phyloP scores from a whole-genome alignment of 2,797 vertebrate genomes.

The Chaenodraco wilsoni region DNA sequence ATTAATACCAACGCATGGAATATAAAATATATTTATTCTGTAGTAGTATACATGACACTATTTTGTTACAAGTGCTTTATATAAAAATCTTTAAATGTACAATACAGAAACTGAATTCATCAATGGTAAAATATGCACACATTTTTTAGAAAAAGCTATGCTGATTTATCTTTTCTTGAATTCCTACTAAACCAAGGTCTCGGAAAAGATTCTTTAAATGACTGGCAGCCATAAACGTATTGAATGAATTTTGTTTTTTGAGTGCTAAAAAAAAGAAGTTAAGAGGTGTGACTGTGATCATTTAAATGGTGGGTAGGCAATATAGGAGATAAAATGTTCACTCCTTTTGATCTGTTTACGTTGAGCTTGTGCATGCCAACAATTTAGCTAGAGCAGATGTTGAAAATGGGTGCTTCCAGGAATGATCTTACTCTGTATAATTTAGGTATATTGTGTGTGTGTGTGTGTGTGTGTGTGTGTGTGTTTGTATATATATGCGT shows the following conservation, averaged over 20 bases:
- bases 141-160: constrained; percentile 6
- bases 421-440: constrained; percentile 76
- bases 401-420: constrained; percentile 72
- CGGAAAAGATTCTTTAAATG: constrained; percentile 19
- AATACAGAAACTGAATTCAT: not conserved
- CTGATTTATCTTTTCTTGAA: not conserved
- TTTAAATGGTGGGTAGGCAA: constrained; percentile 29
- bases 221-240: constrained; percentile 30
- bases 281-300: constrained; percentile 42
- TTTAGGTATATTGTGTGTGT: constrained; percentile 61
- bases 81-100: constrained; percentile 33
- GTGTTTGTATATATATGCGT: constrained; percentile 22
- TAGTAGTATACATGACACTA: not conserved
- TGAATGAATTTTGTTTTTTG: constrained; percentile 20
- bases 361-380: constrained; percentile 65
- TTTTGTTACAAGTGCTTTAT: constrained; percentile 16
- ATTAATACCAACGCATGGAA: constrained; percentile 5
- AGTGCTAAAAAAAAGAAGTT: constrained; percentile 17
- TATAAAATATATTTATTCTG: constrained; percentile 1
- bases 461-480: constrained; percentile 35
- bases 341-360: constrained; percentile 64
- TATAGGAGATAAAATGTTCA: constrained; percentile 26
- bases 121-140: constrained; percentile 4
- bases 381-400: constrained; percentile 70
- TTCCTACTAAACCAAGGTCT: constrained; percentile 1